A percentile compares a stretch with the other conserved stretches of the same genome.
Conservation (phyloP, 2,113 vertebrate species). For the Columba janthina region DNA sequence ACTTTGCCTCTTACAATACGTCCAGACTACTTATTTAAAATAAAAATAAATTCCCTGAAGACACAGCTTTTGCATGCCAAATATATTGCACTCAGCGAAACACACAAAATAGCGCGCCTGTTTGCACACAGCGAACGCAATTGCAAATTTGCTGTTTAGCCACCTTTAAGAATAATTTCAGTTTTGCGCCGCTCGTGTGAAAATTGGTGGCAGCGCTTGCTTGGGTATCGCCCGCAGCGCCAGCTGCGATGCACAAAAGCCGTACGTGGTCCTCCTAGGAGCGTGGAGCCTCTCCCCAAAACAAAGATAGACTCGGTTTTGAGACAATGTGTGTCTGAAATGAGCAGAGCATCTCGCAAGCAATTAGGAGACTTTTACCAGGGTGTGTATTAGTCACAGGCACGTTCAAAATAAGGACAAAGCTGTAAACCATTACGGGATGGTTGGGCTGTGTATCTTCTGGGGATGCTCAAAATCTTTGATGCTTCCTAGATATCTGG, state of each 20-base stretch:
- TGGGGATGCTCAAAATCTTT: neutral
- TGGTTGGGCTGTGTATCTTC: neutral
- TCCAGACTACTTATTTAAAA: constrained; percentile 62
- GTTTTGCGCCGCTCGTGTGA: neutral
- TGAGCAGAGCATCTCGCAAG: neutral
- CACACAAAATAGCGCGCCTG: neutral
- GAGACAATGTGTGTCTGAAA: neutral
- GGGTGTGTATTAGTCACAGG: neutral
- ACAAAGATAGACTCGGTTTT: neutral
- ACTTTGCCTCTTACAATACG: constrained; percentile 43
- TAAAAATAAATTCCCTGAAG: constrained; percentile 10
- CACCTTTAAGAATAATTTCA: neutral
- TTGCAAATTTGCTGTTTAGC: neutral
- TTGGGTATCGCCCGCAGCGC: neutral
- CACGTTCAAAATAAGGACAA: neutral
- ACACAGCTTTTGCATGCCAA: constrained; percentile 61
- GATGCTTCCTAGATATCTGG: neutral
- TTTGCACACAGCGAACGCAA: neutral
- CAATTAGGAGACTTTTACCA: neutral
- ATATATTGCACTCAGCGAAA: constrained; percentile 19
- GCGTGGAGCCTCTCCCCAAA: neutral
- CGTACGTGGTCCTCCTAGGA: neutral
- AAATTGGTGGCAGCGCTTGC: fast-evolving
- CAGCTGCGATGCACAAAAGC: neutral
- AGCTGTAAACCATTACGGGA: neutral